Base-by-base conservation (phyloP, 2,797 vertebrate genomes). In the Thripadectes ignobilis region DNA sequence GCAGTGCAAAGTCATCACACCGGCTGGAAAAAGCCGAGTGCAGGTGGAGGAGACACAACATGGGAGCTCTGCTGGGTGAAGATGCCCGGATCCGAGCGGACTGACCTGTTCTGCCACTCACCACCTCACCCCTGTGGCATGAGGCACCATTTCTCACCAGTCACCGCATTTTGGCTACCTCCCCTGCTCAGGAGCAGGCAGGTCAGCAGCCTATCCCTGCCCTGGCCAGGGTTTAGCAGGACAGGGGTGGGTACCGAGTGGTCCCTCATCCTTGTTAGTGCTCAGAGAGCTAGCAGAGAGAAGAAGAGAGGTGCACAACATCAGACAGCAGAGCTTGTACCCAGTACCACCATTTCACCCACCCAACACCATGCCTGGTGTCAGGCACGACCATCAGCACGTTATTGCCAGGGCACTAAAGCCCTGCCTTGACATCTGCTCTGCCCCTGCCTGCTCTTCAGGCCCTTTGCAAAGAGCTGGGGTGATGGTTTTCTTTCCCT, bases 161-260 rank as follows among this genome's bases (percentile, higher is more conserved):
- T 39, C 7, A 2, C 49, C 6, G 1, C 4, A 2, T 67, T 82
- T 69, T 48, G 79, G 79, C 83, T 74, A 43, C 65, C 69, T 71
- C 30, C 27, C 29, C 48, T 46, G 46, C 65, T 39, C 14, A 36
- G 63, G 45, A 89, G 48, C 0, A 0, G 34, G 19, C 0, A 0
- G n/a, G 23, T 38, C 3, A 18, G 57, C 59, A 67, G 75, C 63
- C 10, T 58, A 20, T 34, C 57, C 58, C 11, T 6, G 27, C 45
- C 39, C 66, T 36, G 22, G 14, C 54, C 45, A 8, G 36, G 12
- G 30, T 57, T 46, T 34, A 36, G 43, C 36, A 32, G 1, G 6
- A 41, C 14, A 65, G 45, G 32, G 54, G 67, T 0, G 2, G 9
- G 18, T 19, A 32, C 17, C 0, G 1, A 77, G 66, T 0, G 0